Evolutionary conservation across 2,888 invertebrate species (phyloP), one percentile per base, ranked within the genome.

Genomic region (Antheraea yamamai): DNA sequence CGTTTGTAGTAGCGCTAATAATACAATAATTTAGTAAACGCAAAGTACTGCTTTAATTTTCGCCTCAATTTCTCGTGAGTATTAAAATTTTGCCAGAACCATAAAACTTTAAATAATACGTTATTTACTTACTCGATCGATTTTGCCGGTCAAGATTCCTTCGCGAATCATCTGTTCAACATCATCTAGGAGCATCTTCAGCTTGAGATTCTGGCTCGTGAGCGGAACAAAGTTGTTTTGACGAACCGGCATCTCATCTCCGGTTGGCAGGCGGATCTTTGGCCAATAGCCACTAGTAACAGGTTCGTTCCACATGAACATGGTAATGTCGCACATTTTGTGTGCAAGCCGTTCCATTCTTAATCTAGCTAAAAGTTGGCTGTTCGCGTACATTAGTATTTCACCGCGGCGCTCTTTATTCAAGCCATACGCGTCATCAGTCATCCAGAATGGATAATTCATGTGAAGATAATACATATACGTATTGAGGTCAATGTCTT

Each of bases 401-500:
- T 96, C 96, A 72, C 96, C 96, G 52, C 95, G 95, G 74, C 92
- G 91, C 80, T 93, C 94, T 81, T 93, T 93, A 81, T 94, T 90
- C 70, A 95, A 81, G 30, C 87, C 90, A 81, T 93, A 95, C 52
- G 95, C 90, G 18, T 95, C 93, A 71, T 96, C 96, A 77, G 95
- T 93, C 94, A 96, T 95, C 96, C 97, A 97, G 93, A 93, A 96
- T 7, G 97, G 97, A 87, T 96, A 97, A 86, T 96, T 96, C 87
- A 96, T 92, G 85, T 96, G 96, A 88, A 95, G 93, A 88, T 96
- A 95, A 91, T 96, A 96, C 92, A 96, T 96, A 94, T 96, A 97
- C 20, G 96, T 91, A 90, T 97, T 97, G 20, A 97, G 92, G 79
- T 97, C 97, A 74, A 97, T 92, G 87, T 98, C 98, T 87, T 97